Base-by-base conservation (phyloP, 2,888 invertebrate species). In the Nomada hirtipes region DNA sequence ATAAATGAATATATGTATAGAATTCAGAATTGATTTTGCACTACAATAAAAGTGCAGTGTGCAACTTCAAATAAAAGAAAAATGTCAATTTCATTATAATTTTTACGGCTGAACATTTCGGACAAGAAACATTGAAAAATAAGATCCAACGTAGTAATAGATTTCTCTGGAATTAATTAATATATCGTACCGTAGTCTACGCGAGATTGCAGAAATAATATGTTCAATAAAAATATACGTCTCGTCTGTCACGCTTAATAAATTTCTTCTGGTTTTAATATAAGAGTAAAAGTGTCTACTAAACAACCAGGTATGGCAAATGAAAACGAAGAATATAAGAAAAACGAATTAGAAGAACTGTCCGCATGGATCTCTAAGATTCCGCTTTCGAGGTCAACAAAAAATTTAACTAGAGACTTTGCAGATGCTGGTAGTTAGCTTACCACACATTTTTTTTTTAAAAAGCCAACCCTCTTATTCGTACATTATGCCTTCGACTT, bases 351-450 rank as follows among this genome's bases (percentile, higher is more conserved):
- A 52, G 94, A 94, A 79, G 94, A 94, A 61, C 89, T 95, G 18
- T 94, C 94, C 84, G 92, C 93, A 83, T 95, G 94, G 95, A 93
- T 95, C 61, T 95, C 95, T 77, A 91, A 89, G 36, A 94, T 95
- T 59, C 92, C 94, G 1, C 92, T 95, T 50, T 94, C 95, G 0
- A 94, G 95, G 82, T 95, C 95, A 0, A 96, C 96, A 53, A 96
- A 95, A 90, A 96, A 97, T 91, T 95, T 97, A 15, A 94, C 96
- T 2, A 79, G 97, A 77, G 96, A 97, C 87, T 97, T 97, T 91
- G 96, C 97, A 36, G 97, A 97, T 94, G 97, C 96, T 85, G 95
- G 96, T 96, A 94, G 23, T 44, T 53, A 57, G 23, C 42, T 29
- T 26, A 42, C 23, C 9, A 4, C 20, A 26, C 20, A 9, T 3